Conservation (phyloP, 2,888 invertebrate genomes). For the Xanthia togata region DNA sequence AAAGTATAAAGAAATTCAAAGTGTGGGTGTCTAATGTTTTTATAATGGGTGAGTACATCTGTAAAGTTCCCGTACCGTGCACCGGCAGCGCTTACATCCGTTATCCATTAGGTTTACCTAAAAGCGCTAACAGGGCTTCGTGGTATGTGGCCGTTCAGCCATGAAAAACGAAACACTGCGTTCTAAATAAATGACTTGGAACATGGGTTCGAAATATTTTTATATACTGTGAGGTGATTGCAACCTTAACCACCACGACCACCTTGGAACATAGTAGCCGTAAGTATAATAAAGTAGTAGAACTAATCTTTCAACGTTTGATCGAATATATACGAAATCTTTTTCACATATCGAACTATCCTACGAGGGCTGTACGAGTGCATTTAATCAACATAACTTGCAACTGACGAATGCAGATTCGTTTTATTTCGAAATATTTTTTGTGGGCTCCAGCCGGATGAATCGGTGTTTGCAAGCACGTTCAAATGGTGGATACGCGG, state of each 20-base stretch:
- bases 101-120: constrained; percentile 75
- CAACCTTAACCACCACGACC: background rate
- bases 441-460: constrained; percentile 26
- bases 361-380: constrained; percentile 11
- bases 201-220: constrained; percentile 31
- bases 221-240: constrained; percentile 17
- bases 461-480: constrained; percentile 54
- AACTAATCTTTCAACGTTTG: constrained; percentile 9
- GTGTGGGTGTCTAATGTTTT: constrained; percentile 60
- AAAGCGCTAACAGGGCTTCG: constrained; percentile 71
- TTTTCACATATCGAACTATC: constrained; percentile 9
- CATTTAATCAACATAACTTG: constrained; percentile 51
- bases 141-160: constrained; percentile 68
- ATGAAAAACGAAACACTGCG: constrained; percentile 62
- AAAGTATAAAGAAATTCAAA: constrained; percentile 37
- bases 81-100: constrained; percentile 70
- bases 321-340: constrained; percentile 14
- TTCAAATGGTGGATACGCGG: constrained; percentile 50
- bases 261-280: background rate
- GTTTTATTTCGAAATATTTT: constrained; percentile 49
- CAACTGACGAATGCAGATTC: constrained; percentile 39
- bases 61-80: constrained; percentile 39
- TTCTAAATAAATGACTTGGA: constrained; percentile 50
- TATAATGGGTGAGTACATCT: constrained; percentile 60
- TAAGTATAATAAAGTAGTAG: constrained; percentile 2